Percentiles rank a stretch among this genome's conserved stretches.
These are phyloP conservation scores for Noctilio leporinus DNA, from an alignment of 2,113 vertebrate genomes.

Conservation along the genomic window DNA sequence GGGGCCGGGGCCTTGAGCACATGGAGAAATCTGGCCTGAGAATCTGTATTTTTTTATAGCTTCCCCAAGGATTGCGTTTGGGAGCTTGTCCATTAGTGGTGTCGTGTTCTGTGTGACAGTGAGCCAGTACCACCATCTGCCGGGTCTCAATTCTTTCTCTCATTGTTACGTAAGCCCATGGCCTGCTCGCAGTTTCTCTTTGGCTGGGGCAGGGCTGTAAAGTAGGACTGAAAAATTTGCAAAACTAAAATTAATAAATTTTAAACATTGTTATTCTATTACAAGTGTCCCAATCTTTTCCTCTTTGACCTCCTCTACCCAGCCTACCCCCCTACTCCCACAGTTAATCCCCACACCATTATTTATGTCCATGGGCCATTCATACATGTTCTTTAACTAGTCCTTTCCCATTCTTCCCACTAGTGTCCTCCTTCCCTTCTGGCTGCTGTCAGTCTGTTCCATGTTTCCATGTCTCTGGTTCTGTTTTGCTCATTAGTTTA, in stretches of 20 bases:
- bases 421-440: too few species aligned
- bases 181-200: not conserved
- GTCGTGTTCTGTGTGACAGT: not conserved
- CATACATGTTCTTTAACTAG: too few species aligned
- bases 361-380: too few species aligned
- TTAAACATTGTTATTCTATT: too few species aligned
- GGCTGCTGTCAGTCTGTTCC: too few species aligned
- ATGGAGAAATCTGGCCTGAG: not conserved
- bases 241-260: not conserved
- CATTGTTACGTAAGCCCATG: not conserved
- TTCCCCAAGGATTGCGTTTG: not conserved
- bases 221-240: not conserved
- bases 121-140: not conserved
- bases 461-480: too few species aligned
- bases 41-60: not conserved
- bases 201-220: not conserved
- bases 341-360: too few species aligned
- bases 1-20: not conserved
- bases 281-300: too few species aligned
- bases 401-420: too few species aligned
- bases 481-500: too few species aligned
- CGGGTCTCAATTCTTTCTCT: not conserved
- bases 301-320: too few species aligned
- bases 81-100: not conserved
- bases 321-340: too few species aligned